A percentile compares a stretch with the other conserved stretches of the same genome.
These are phyloP conservation scores for Drosophila tropicalis DNA, from an alignment of 1,140 invertebrate species.

Conservation along the genomic window DNA sequence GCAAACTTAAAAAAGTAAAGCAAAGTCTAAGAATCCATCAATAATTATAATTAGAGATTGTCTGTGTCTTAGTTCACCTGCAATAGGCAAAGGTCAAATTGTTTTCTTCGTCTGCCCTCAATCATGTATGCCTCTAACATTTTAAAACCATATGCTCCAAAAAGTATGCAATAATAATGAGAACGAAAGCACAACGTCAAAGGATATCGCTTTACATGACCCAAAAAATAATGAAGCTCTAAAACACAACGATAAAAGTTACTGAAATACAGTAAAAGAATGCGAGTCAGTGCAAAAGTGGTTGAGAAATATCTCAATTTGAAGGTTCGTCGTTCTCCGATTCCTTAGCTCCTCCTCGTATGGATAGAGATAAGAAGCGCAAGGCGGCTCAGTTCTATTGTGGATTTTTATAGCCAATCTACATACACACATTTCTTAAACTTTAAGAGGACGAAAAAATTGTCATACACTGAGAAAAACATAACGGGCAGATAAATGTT, in stretches of 20 bases:
- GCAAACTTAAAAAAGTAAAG: neutral
- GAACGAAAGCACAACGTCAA: neutral
- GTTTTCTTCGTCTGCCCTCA: neutral
- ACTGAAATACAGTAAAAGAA: neutral
- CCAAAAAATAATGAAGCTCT: neutral
- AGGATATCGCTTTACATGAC: neutral
- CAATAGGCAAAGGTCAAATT: neutral
- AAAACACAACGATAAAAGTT: neutral
- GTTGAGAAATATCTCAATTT: constrained; percentile 5
- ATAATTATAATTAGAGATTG: too few species aligned
- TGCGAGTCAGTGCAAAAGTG: neutral
- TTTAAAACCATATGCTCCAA: neutral
- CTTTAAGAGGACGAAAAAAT: neutral
- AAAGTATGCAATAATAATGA: constrained; percentile 7
- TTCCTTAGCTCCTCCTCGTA: neutral
- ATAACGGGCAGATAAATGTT: too few species aligned
- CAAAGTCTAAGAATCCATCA: neutral
- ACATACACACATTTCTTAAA: neutral
- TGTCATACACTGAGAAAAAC: neutral
- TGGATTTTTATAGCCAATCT: neutral
- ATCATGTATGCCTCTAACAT: neutral
- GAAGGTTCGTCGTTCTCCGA: neutral
- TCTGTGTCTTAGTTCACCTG: neutral
- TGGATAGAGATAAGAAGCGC: neutral
- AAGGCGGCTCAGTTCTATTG: neutral